Percentiles rank a stretch among this genome's conserved stretches.
These are phyloP conservation scores for Gnathonemus echidnorhynchus DNA, from an alignment of 2,113 vertebrate genomes.

Conservation along the genomic window DNA sequence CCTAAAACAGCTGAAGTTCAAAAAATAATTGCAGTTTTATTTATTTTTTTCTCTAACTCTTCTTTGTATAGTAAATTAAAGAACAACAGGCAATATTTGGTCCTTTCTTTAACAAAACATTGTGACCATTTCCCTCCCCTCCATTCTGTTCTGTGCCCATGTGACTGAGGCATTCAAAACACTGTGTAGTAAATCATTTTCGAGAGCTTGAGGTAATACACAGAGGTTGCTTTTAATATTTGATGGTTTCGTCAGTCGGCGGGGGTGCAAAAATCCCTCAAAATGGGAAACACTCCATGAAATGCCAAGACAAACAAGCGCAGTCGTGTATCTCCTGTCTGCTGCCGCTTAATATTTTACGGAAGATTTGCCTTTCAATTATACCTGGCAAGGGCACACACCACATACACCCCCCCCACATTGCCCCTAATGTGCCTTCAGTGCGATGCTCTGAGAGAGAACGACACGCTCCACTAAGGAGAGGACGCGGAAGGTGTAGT, in stretches of 20 bases:
- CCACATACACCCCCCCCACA: background rate
- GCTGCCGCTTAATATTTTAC: slow-evolving; percentile 18
- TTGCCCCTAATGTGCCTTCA: slow-evolving; percentile 16
- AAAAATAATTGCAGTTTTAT: background rate
- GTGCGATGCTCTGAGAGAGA: background rate
- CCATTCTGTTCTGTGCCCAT: background rate
- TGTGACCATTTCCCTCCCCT: background rate
- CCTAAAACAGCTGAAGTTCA: background rate
- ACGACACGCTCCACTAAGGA: background rate
- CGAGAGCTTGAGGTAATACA: background rate
- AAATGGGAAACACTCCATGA: slow-evolving; percentile 3
- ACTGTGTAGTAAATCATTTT: background rate
- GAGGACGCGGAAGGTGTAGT: background rate
- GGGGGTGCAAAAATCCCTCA: background rate
- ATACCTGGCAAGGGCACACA: slow-evolving; percentile 7
- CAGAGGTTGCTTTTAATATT: slow-evolving; percentile 4
- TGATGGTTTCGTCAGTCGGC: background rate
- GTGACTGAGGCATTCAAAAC: background rate
- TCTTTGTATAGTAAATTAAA: background rate
- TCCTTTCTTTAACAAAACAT: background rate
- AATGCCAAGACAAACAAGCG: slow-evolving; percentile 7
- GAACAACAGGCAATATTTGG: background rate
- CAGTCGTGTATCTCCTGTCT: background rate
- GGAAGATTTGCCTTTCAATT: slow-evolving; percentile 22
- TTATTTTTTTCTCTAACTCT: background rate